Percentiles rank a stretch among this genome's conserved stretches.
Evolutionary conservation across 2,888 invertebrate species (phyloP).

Genomic region (Neoitamus cyanurus): DNA sequence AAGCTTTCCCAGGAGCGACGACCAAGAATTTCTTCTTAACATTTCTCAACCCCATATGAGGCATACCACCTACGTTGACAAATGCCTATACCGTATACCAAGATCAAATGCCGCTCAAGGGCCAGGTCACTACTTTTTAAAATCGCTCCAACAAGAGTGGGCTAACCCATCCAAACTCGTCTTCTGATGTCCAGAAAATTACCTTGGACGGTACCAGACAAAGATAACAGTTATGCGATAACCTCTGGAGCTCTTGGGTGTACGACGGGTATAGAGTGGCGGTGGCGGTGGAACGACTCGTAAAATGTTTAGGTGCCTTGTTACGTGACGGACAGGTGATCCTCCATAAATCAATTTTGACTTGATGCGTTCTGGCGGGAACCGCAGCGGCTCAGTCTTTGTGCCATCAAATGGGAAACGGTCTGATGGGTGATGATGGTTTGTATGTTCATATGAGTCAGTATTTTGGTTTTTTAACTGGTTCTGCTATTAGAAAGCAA

Average conservation of each 20-base stretch:
- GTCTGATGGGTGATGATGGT: neutral
- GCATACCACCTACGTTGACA: neutral
- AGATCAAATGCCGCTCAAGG: neutral
- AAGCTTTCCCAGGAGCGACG: neutral
- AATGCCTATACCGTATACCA: neutral
- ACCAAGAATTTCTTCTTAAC: neutral
- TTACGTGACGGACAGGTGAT: slow-evolving; percentile 25
- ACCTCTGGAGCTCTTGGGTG: neutral
- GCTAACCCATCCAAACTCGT: neutral
- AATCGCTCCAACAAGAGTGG: neutral
- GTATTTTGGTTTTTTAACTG: neutral
- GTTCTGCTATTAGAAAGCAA: neutral
- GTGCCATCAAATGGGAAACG: neutral
- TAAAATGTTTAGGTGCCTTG: slow-evolving; percentile 13
- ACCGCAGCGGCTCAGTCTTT: neutral
- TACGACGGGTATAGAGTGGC: too few relatives aligned
- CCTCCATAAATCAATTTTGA: slow-evolving; percentile 29
- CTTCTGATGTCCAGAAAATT: neutral
- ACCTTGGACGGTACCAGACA: neutral
- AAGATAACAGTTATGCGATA: neutral
- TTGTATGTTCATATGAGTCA: neutral
- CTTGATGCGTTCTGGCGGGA: slow-evolving; percentile 9
- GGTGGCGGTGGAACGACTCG: neutral
- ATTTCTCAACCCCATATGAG: neutral
- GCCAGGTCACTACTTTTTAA: neutral